A percentile compares a stretch with the other conserved stretches of the same genome.
These are phyloP conservation scores for Cetoscarus ocellatus DNA, from an alignment of 2,797 vertebrate species.

Conservation along the genomic window DNA sequence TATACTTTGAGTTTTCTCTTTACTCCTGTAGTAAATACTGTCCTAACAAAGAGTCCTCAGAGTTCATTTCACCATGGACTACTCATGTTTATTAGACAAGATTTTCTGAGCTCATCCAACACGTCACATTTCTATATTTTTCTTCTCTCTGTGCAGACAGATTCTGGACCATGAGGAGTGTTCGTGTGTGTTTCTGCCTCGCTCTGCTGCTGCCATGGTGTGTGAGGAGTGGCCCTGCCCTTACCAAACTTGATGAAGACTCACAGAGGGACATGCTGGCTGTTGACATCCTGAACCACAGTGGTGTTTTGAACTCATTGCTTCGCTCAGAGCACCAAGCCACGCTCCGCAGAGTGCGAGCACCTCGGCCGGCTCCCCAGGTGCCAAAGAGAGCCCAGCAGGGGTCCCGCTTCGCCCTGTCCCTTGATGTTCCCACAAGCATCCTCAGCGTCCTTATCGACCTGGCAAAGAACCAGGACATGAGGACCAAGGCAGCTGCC, in stretches of 20 bases:
- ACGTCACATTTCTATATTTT: constrained; percentile 7
- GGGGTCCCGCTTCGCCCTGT: constrained; percentile 84
- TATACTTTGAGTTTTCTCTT: too few relatives aligned
- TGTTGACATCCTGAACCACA: constrained; percentile 53
- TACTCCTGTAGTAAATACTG: too few relatives aligned
- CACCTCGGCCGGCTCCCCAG: constrained; percentile 53
- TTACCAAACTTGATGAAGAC: constrained; percentile 58
- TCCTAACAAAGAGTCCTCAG: too few relatives aligned
- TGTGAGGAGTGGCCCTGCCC: constrained; percentile 50
- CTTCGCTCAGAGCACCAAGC: constrained; percentile 57
- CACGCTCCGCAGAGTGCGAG: constrained; percentile 55
- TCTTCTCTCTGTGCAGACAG: constrained; percentile 42
- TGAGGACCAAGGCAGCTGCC: constrained; percentile 87
- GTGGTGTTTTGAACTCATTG: constrained; percentile 53
- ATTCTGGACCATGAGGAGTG: constrained; percentile 69
- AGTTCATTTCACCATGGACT: too few relatives aligned
- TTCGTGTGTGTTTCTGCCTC: constrained; percentile 72
- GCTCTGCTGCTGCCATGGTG: constrained; percentile 77
- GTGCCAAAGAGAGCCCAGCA: constrained; percentile 81
- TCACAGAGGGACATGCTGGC: constrained; percentile 62
- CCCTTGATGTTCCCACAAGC: constrained; percentile 88
- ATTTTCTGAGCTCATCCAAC: neutral
- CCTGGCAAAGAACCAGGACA: constrained; percentile 88
- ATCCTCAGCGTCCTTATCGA: constrained; percentile 88
- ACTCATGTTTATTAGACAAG: too few relatives aligned